These are phyloP conservation scores for Busseola fusca DNA, from an alignment of 2,888 invertebrate species.

Conservation along the genomic window DNA sequence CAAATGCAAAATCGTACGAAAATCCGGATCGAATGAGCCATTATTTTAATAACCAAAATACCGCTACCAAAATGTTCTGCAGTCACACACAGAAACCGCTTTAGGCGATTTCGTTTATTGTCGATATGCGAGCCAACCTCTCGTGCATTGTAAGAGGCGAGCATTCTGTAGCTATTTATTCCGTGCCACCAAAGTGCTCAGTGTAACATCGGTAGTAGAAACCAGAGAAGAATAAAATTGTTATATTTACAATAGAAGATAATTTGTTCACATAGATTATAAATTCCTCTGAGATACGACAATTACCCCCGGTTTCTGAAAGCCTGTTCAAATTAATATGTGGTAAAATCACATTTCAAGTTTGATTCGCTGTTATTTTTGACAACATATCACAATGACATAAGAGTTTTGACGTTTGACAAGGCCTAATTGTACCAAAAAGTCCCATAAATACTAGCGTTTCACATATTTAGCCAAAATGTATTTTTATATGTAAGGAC, in stretches of 20 bases:
- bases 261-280: constrained; percentile 44
- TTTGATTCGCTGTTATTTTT: background rate
- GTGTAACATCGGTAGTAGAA: constrained; percentile 32
- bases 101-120: background rate
- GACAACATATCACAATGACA: background rate
- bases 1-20: background rate
- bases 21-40: background rate
- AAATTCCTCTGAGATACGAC: constrained; percentile 66
- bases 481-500: too few species aligned
- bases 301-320: constrained; percentile 41
- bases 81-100: background rate
- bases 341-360: constrained; percentile 7
- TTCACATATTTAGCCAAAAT: background rate
- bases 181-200: constrained; percentile 35
- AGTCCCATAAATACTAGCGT: background rate
- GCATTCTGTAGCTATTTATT: constrained; percentile 42
- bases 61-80: background rate
- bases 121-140: background rate
- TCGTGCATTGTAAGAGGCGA: constrained; percentile 14
- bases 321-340: constrained; percentile 16
- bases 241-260: constrained; percentile 52
- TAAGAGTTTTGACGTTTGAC: background rate
- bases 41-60: constrained; percentile 1
- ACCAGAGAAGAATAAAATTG: constrained; percentile 28
- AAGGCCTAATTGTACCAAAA: background rate